Base-by-base conservation (phyloP, 2,797 vertebrate genomes). In the Nyctibius grandis region DNA sequence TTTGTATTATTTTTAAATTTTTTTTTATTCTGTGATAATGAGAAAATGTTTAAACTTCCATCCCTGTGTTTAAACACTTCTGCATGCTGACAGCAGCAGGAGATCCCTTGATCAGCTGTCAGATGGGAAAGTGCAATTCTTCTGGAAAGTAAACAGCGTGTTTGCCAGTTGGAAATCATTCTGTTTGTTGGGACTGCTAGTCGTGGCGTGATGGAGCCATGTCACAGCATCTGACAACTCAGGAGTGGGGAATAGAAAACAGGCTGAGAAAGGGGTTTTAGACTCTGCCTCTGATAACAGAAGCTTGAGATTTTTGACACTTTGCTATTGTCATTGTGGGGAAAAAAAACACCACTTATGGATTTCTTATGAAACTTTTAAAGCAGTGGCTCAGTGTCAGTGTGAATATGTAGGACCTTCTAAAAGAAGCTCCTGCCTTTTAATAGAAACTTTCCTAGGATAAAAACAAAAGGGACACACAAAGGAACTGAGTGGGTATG, bases 11-110 rank as follows among this genome's bases (percentile, higher is more conserved):
- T 98, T 97, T 97, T 97, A 86, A 97, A 94, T 95, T 88, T 93
- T 94, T 84, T 95, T 97, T 98, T 98, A 97, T 98, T 98, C 97
- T 96, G 98, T 98, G 98, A 98, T 98, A 98, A 98, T 98, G 98
- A 98, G 98, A 98, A 98, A 98, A 97, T 98, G 98, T 98, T 98
- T 98, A 98, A 98, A 98, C 97, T 98, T 96, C 97, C 96, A 97
- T 98, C 97, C 91, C 87, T 97, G 96, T 98, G 98, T 98, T 98
- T 98, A 98, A 98, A 98, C 97, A 98, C 95, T 97, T 98, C 97
- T 98, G 96, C 98, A 94, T 98, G 97, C 98, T 98, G 98, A 98
- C 98, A 98, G 98, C 97, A 97, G 97, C 94, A 51, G 97, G 96
- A 93, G 96, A 97, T 95, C 94, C 97, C 98, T 98, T 98, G 98